Base-by-base conservation (phyloP, 2,888 invertebrate species). In the Cheilosia variabilis region DNA sequence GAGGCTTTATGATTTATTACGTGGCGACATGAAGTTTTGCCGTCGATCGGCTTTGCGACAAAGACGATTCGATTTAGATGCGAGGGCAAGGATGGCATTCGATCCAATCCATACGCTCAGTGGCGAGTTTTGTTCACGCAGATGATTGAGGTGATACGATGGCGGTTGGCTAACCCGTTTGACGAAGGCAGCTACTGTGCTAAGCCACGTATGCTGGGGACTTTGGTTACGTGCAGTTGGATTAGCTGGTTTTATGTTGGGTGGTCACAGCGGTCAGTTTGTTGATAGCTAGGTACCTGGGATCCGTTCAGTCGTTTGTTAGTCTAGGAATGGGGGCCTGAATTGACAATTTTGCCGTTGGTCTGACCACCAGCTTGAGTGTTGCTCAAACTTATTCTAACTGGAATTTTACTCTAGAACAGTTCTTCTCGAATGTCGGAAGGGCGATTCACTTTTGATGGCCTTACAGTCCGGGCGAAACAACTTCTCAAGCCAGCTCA, bases 1-100 rank as follows among this genome's bases (percentile, higher is more conserved):
- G 47, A 65, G 47, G 37, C 43, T 55, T 75, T 75, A 75, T 75
- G 65, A 77, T 77, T 77, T 77, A 68, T 69, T 24, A 69, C 34
- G 77, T 62, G 68, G 68, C 53, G 77, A 69, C 53, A 62, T 45
- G 69, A 62, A 62, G 53, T 62, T 62, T 60, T 60, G 22, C 60
- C 24, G 45, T 50, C 55, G 45, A 63, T 73, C 63, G 53, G 55
- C 45, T 55, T 73, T 47, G 47, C 53, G 13, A 55, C 34, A 19
- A n/a, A 45, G n/a, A 62, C 45, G 17, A 65, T 17, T 6, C 60
- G 17, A 65, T 17, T 4, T 5, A 9, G 1, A 7, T 15, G n/a
- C 17, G 45, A 22, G 24, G 34, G 37, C 50, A 31, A 13, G 22
- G 58, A 31, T 66, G 76, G 60, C 60, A 77, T 68, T 77, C 52